These are phyloP conservation scores for Campaea margaritaria DNA, from an alignment of 2,888 invertebrate species.

Conservation along the genomic window DNA sequence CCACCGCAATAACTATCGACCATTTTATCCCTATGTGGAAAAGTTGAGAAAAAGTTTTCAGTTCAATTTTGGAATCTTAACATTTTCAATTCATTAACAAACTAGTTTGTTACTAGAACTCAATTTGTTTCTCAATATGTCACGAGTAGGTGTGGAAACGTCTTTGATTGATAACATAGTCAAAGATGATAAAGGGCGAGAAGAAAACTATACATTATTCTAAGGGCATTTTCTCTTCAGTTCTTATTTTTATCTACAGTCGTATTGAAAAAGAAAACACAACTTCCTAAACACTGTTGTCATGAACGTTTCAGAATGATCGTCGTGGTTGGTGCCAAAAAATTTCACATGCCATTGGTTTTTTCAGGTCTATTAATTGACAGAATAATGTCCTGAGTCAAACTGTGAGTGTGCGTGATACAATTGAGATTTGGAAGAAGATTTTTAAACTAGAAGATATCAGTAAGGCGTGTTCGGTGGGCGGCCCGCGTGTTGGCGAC, in stretches of 20 bases:
- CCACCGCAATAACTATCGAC: constrained; percentile 24
- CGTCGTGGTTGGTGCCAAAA: constrained; percentile 37
- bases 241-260: background rate
- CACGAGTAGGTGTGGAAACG: constrained; percentile 4
- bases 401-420: constrained; percentile 38
- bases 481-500: constrained; percentile 78
- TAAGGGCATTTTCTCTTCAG: background rate
- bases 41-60: constrained; percentile 23
- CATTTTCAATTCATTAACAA: constrained; percentile 4
- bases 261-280: background rate
- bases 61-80: constrained; percentile 7
- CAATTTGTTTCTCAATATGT: background rate
- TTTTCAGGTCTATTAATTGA: constrained; percentile 38
- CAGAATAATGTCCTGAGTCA: constrained; percentile 31
- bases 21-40: constrained; percentile 27
- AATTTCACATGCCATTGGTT: constrained; percentile 30
- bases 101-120: constrained; percentile 1
- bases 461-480: constrained; percentile 64
- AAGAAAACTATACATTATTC: background rate
- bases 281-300: background rate
- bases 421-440: constrained; percentile 39
- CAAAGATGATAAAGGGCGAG: background rate
- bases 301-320: constrained; percentile 7
- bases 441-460: constrained; percentile 41
- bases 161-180: constrained; percentile 1